Evolutionary conservation across 2,797 vertebrate genomes (phyloP).

Genomic region (Petrocephalus sullivani): DNA sequence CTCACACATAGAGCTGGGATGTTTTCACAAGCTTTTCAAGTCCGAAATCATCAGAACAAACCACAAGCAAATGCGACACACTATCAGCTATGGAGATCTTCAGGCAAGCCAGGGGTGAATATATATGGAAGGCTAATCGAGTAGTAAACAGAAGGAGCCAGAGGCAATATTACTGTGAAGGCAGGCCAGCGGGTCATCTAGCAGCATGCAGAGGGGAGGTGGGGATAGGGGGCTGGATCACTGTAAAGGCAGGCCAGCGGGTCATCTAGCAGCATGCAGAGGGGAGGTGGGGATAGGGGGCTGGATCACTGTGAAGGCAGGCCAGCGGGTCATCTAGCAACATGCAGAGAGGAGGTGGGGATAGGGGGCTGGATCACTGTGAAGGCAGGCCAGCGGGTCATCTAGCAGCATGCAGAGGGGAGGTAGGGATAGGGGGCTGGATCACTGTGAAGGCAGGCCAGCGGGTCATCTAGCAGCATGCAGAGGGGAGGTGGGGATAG

Average conservation of each 20-base stretch:
- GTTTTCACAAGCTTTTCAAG: constrained; percentile 23
- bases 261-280: not conserved
- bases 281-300: not conserved
- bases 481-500: too few relatives aligned
- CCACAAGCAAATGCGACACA: not conserved
- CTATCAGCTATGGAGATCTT: not conserved
- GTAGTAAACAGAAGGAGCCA: not conserved
- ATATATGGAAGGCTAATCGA: not conserved
- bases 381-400: too few relatives aligned
- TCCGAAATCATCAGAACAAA: not conserved
- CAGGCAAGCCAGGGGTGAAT: not conserved
- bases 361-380: too few relatives aligned
- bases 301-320: not conserved
- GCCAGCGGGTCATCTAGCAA: not conserved
- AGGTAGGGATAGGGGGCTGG: too few relatives aligned
- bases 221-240: not conserved
- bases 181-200: not conserved
- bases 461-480: too few relatives aligned
- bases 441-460: too few relatives aligned
- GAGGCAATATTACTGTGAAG: not conserved
- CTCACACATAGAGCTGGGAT: not conserved
- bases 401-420: too few relatives aligned
- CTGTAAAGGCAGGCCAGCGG: not conserved
- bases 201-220: not conserved
- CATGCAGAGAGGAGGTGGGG: not conserved